Conservation (phyloP, 2,888 invertebrate species). For the Epinotia bilunana region DNA sequence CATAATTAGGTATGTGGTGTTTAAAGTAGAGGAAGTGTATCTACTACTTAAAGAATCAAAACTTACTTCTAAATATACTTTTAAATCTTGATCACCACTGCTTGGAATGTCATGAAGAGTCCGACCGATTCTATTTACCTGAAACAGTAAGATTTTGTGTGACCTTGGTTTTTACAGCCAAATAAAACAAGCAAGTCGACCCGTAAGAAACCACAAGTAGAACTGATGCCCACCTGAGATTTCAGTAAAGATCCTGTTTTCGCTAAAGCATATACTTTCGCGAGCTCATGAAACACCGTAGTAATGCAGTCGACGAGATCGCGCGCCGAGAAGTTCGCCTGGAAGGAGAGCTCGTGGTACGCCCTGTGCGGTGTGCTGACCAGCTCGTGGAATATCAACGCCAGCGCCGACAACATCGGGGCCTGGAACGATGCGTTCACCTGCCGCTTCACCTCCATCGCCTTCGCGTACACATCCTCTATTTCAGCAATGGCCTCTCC, state of each 20-base stretch:
- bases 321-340: not conserved
- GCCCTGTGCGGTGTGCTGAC: constrained; percentile 38
- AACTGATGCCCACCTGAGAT: constrained; percentile 7
- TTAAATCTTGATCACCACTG: not conserved
- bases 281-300: not conserved
- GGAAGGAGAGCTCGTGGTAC: constrained; percentile 41
- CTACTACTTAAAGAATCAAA: not conserved
- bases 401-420: constrained; percentile 30
- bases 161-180: too few relatives aligned
- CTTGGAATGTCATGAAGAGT: constrained; percentile 11
- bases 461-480: constrained; percentile 30
- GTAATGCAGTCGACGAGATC: not conserved
- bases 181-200: too few relatives aligned
- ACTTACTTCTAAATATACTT: constrained; percentile 11
- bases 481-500: not conserved
- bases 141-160: not conserved
- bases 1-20: not conserved
- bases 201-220: too few relatives aligned
- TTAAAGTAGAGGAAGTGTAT: not conserved
- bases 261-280: constrained; percentile 14
- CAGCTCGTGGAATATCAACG: constrained; percentile 39
- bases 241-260: constrained; percentile 4
- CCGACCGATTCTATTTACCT: constrained; percentile 22
- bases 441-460: constrained; percentile 20
- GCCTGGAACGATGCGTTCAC: constrained; percentile 42